These are phyloP conservation scores for Phenganax stokvisi DNA, from an alignment of 92 coral and sea anemone genomes.

Conservation along the genomic window DNA sequence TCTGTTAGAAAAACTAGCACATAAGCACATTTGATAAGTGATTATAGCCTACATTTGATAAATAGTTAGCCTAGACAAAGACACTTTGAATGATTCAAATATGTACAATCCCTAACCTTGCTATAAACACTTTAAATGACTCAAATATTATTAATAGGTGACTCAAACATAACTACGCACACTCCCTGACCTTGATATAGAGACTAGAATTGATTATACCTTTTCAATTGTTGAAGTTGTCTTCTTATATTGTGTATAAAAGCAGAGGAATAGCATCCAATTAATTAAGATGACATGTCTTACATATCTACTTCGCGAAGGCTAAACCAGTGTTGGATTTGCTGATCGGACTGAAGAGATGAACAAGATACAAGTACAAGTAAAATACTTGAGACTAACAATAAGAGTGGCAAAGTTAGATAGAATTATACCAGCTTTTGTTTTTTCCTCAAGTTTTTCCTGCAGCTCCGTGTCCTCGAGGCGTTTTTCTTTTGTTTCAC, in stretches of 20 bases:
- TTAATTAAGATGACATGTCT: too few species aligned
- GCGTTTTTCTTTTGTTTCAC: constrained; percentile 7
- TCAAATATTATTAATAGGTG: too few species aligned
- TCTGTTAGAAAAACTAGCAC: constrained; percentile 40
- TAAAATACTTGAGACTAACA: neutral
- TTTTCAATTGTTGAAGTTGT: constrained; percentile 90
- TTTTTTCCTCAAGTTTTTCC: constrained; percentile 30
- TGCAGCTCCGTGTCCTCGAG: constrained; percentile 24
- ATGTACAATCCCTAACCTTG: neutral
- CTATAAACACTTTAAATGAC: too few species aligned
- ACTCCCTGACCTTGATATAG: neutral
- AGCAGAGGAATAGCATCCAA: too few species aligned
- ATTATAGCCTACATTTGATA: neutral
- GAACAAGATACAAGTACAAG: neutral
- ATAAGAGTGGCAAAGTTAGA: neutral
- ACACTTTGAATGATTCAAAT: too few species aligned
- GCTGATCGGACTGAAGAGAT: too few species aligned
- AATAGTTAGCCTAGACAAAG: too few species aligned
- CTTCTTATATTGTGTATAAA: constrained; percentile 73
- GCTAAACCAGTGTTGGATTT: too few species aligned
- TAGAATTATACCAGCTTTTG: constrained; percentile 27
- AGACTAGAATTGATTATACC: constrained; percentile 39
- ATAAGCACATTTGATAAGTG: neutral
- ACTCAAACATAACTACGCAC: neutral
- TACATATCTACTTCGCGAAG: too few species aligned